Evolutionary conservation across 2,113 vertebrate species (phyloP), one percentile per base, ranked within the genome.

Genomic region (Cyprinodon variegatus): DNA sequence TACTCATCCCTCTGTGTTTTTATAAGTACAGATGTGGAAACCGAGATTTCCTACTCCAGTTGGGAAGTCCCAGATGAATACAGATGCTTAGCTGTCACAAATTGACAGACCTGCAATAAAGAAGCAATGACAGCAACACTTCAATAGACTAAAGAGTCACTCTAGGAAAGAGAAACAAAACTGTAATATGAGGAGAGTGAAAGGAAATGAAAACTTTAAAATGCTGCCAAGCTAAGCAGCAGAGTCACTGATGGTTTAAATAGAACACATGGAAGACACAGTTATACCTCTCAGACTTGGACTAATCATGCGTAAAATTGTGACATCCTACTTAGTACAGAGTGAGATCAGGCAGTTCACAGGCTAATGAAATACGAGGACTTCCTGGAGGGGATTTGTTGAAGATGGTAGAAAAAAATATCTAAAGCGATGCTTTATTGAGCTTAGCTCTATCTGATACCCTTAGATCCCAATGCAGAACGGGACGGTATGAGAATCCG

Each of bases 141-240:
- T 68, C 57, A 45, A 41, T 62, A 74, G 81, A 81, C 20, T 57
- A 57, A 14, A 60, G 68, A 76, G 78, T 73, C 87, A 5, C 62
- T 71, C 60, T 86, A 79, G 76, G 87, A 85, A 79, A 84, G 70
- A 70, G 14, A 84, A 86, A 84, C 80, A 88, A 82, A 86, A 83
- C 79, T 74, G 72, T 65, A 79, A 85, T 43, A 80, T 79, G 70
- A 43, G 72, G 60, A 37, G 70, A 62, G 61, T 65, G 77, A 85
- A 81, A 82, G 75, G 46, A 80, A 89, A 84, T 78, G 64, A 76
- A 77, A 85, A 73, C 37, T 43, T 68, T 70, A 81, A 79, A 82
- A 50, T 10, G 63, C 84, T 71, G 74, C 39, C 8, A 13, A 14
- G 74, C 39, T 5, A 13, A 14, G 63, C 66, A 20, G 43, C 38